Conservation (phyloP, 1,140 invertebrate genomes). For the Camponotus floridanus region DNA sequence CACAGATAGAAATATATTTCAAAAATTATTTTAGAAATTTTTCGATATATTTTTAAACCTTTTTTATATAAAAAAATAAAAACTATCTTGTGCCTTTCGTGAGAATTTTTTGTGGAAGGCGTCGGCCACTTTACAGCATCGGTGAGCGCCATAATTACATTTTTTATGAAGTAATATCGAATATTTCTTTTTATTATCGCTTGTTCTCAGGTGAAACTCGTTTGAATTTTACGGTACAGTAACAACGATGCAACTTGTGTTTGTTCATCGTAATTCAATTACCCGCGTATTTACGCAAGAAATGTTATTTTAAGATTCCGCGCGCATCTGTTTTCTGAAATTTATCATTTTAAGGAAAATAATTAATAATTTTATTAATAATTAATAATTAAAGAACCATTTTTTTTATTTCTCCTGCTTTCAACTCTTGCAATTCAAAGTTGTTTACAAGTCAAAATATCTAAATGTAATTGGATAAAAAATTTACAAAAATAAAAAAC, state of each 20-base stretch:
- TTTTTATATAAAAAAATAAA: background rate
- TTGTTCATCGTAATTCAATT: slow-evolving; percentile 27
- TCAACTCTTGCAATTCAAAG: background rate
- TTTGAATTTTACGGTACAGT: slow-evolving; percentile 49
- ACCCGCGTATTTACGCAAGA: background rate
- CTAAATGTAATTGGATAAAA: background rate
- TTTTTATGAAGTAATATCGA: slow-evolving; percentile 62
- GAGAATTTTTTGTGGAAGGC: slow-evolving; percentile 35
- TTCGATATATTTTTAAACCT: too few relatives aligned
- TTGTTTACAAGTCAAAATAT: background rate
- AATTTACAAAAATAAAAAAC: background rate
- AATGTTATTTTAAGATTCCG: slow-evolving; percentile 13
- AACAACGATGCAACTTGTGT: background rate
- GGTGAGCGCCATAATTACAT: slow-evolving; percentile 18
- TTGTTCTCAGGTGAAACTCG: background rate
- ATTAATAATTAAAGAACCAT: slow-evolving; percentile 10
- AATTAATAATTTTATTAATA: slow-evolving; percentile 26
- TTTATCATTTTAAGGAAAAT: background rate
- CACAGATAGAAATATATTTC: too few relatives aligned
- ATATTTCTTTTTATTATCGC: slow-evolving; percentile 35
- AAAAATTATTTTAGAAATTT: too few relatives aligned
- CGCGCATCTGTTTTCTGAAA: background rate
- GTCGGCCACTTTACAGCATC: slow-evolving; percentile 28
- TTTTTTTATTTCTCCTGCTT: background rate
- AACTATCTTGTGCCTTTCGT: slow-evolving; percentile 1